Evolutionary conservation across 2,888 invertebrate species (phyloP).

Genomic region (Trichacis sp.): DNA sequence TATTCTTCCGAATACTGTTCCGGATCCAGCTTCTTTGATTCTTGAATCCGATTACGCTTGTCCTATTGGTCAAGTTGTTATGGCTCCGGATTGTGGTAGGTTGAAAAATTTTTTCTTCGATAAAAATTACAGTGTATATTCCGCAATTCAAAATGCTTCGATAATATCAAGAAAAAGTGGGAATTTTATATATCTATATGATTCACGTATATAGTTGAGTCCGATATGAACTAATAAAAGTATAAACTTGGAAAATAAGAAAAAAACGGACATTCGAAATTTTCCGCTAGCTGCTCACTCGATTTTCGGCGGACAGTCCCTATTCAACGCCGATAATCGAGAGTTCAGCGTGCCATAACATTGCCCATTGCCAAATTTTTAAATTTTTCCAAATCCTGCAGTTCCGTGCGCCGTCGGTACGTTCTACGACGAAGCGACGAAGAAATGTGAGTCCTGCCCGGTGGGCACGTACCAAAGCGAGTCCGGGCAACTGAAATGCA

Average conservation of each 20-base stretch:
- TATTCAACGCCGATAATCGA: too few species aligned
- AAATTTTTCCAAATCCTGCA: constrained; percentile 65
- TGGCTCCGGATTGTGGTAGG: constrained; percentile 92
- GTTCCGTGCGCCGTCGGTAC: constrained; percentile 94
- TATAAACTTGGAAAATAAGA: too few species aligned
- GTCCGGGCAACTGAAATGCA: constrained; percentile 89
- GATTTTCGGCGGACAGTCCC: too few species aligned
- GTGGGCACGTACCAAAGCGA: constrained; percentile 94
- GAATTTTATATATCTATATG: too few species aligned
- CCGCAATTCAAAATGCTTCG: not conserved
- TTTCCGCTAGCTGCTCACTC: too few species aligned
- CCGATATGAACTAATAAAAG: too few species aligned
- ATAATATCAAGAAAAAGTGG: too few species aligned
- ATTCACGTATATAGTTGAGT: too few species aligned
- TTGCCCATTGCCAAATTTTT: too few species aligned
- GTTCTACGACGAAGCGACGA: constrained; percentile 81
- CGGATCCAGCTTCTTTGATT: constrained; percentile 89
- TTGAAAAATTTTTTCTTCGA: constrained; percentile 30
- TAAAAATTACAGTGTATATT: not conserved
- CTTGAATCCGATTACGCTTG: constrained; percentile 94
- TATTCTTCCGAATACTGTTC: constrained; percentile 93
- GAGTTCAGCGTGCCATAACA: too few species aligned
- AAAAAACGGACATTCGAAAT: too few species aligned
- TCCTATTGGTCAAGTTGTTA: constrained; percentile 92
- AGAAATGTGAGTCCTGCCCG: constrained; percentile 86